Conservation (phyloP, 2,113 vertebrate species). For the Clarias magur region DNA sequence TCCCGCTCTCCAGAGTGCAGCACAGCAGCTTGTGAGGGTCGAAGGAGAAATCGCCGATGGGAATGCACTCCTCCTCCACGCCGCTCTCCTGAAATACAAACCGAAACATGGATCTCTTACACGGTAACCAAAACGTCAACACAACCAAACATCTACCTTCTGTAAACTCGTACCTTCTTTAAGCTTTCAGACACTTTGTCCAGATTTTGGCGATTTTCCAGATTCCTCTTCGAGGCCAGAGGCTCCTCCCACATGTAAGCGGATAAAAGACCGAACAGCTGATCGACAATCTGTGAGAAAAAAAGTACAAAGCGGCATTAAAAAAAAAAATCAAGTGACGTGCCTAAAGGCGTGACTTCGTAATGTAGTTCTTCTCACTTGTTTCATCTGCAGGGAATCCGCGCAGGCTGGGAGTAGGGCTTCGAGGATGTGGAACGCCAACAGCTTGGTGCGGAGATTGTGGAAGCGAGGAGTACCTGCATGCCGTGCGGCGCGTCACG, state of each 20-base stretch:
- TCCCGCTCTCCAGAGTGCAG: constrained; percentile 76
- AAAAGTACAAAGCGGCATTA: background rate
- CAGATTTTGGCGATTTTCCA: constrained; percentile 53
- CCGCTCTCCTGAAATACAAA: constrained; percentile 59
- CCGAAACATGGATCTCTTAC: background rate
- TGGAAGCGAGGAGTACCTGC: constrained; percentile 68
- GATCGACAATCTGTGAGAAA: constrained; percentile 70
- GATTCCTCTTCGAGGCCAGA: constrained; percentile 57
- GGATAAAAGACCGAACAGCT: constrained; percentile 75
- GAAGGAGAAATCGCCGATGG: constrained; percentile 80
- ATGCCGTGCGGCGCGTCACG: background rate
- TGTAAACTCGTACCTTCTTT: constrained; percentile 58
- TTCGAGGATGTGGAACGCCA: constrained; percentile 79
- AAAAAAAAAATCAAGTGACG: background rate
- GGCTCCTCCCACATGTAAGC: constrained; percentile 80
- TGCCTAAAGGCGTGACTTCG: background rate
- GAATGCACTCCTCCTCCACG: constrained; percentile 76
- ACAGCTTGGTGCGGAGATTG: constrained; percentile 76
- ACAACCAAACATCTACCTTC: background rate
- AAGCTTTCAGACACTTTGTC: constrained; percentile 60
- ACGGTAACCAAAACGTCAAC: background rate
- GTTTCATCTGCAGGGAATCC: constrained; percentile 70
- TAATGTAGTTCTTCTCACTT: constrained; percentile 58
- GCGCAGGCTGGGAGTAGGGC: constrained; percentile 73
- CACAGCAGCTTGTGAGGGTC: constrained; percentile 78